Conservation (phyloP, 1,140 invertebrate species). For the Asobara japonica region DNA sequence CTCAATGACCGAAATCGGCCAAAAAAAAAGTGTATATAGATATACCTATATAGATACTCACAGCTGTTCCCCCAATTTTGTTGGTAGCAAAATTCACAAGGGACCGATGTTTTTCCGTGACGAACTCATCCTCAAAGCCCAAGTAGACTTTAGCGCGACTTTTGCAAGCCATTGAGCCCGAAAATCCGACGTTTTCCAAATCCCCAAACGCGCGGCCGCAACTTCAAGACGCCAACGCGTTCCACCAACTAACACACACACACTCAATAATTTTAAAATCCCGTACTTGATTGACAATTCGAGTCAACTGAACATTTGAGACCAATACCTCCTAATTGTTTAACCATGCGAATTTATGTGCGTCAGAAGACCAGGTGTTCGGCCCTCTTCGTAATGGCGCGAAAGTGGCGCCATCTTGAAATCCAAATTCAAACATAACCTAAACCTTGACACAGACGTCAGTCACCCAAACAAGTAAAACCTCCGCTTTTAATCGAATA, state of each 20-base stretch:
- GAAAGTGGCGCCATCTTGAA: too few species aligned
- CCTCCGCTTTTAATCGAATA: too few species aligned
- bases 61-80: slow-evolving; percentile 77
- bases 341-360: slow-evolving; percentile 5
- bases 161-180: slow-evolving; percentile 56
- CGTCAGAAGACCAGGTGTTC: slow-evolving; percentile 7
- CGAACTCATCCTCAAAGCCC: slow-evolving; percentile 76
- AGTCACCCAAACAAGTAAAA: too few species aligned
- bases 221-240: not conserved
- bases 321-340: not conserved
- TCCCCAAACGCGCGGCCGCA: not conserved
- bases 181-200: not conserved
- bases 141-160: slow-evolving; percentile 69
- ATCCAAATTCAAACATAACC: too few species aligned
- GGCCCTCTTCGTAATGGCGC: too few species aligned
- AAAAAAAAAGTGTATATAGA: not conserved
- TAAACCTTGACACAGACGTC: too few species aligned
- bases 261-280: not conserved
- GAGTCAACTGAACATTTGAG: not conserved
- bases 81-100: slow-evolving; percentile 74
- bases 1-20: not conserved
- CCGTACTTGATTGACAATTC: not conserved
- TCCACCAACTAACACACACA: not conserved
- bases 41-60: slow-evolving; percentile 57
- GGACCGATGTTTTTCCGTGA: slow-evolving; percentile 72